Percentiles rank a stretch among this genome's conserved stretches.
Evolutionary conservation across 2,888 invertebrate species (phyloP).

Genomic region (Parascotia fuliginaria): DNA sequence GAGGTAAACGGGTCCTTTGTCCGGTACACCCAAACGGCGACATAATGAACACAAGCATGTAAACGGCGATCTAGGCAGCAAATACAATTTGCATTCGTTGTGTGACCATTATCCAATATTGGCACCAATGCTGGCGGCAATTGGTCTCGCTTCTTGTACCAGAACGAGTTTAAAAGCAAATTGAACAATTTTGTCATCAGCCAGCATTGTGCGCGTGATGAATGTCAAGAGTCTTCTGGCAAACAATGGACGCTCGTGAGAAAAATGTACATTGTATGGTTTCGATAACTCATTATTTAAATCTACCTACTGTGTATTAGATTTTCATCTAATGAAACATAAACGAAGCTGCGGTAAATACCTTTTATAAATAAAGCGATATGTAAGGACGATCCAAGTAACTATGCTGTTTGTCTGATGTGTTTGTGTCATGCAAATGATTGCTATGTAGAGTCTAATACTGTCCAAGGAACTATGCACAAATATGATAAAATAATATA

Average conservation of each 20-base stretch:
- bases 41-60: slow-evolving; percentile 41
- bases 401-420: no score
- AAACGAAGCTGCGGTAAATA: no score
- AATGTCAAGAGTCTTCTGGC: slow-evolving; percentile 52
- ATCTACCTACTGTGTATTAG: no score
- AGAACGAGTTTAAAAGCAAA: slow-evolving; percentile 75
- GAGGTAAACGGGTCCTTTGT: slow-evolving; percentile 26
- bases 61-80: slow-evolving; percentile 51
- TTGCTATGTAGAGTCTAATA: no score
- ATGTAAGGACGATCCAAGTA: no score
- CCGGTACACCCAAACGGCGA: slow-evolving; percentile 1
- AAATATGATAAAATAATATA: no score
- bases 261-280: slow-evolving; percentile 42
- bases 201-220: slow-evolving; percentile 59
- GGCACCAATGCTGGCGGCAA: slow-evolving; percentile 66
- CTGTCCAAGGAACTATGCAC: no score
- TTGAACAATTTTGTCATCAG: slow-evolving; percentile 80
- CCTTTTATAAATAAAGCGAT: no score
- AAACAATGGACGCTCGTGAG: slow-evolving; percentile 60
- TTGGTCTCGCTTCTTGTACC: slow-evolving; percentile 63
- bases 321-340: no score
- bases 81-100: slow-evolving; percentile 80
- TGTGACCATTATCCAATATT: slow-evolving; percentile 81
- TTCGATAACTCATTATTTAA: no score
- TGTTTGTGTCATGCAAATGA: no score